These are phyloP conservation scores for Otus scops DNA, from an alignment of 2,797 vertebrate genomes.

Conservation along the genomic window DNA sequence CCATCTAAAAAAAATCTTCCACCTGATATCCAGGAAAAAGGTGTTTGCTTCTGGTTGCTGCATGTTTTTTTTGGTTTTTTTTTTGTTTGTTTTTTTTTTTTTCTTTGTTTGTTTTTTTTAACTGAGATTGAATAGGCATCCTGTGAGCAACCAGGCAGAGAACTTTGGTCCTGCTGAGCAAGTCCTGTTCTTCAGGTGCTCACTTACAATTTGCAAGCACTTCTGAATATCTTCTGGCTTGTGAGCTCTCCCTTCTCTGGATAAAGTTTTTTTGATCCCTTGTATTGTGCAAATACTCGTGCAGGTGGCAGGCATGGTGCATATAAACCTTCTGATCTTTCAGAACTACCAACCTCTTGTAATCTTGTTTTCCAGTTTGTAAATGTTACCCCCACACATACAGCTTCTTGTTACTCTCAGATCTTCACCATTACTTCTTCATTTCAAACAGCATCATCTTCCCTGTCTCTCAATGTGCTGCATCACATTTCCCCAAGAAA, in stretches of 20 bases:
- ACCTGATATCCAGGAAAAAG: background rate
- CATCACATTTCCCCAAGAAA: background rate
- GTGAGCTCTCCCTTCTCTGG: background rate
- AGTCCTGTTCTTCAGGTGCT: background rate
- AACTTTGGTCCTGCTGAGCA: background rate
- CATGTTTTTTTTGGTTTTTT: too few relatives aligned
- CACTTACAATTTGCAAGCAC: background rate
- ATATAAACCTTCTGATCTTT: background rate
- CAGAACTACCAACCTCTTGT: background rate
- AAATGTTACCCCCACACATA: background rate
- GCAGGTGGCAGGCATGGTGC: background rate
- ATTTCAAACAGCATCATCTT: background rate
- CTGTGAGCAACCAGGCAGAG: background rate
- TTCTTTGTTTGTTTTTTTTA: background rate
- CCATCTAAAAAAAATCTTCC: background rate
- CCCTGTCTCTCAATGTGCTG: background rate
- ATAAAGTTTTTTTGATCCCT: background rate
- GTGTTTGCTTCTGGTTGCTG: background rate
- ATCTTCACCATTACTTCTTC: background rate
- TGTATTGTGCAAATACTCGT: background rate
- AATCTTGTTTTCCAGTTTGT: slow-evolving; percentile 12
- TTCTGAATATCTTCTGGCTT: background rate
- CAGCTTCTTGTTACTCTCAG: background rate
- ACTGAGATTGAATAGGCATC: background rate
- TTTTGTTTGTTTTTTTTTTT: too few relatives aligned